phyloP scores from a whole-genome alignment of 2,113 vertebrate species.

The Vulpes lagopus region DNA sequence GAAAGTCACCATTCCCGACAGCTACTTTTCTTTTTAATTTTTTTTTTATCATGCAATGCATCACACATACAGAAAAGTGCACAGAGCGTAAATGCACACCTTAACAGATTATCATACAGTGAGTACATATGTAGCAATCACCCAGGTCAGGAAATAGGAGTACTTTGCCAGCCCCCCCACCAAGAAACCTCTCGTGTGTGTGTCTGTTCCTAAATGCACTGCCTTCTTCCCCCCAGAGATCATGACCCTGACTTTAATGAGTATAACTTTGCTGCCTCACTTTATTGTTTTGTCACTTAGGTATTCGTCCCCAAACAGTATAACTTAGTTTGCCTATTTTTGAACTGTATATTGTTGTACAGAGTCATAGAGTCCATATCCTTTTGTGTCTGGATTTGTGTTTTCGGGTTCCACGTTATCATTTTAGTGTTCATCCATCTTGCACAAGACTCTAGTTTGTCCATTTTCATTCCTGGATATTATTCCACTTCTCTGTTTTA shows the following conservation, averaged over 20 bases:
- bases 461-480: slow-evolving; percentile 22
- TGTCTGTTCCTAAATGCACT: not conserved
- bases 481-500: slow-evolving; percentile 26
- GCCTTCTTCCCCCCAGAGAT: not conserved
- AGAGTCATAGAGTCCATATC: not conserved
- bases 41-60: slow-evolving; percentile 54
- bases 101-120: slow-evolving; percentile 30
- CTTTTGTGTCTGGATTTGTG: not conserved
- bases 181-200: not conserved
- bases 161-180: not conserved
- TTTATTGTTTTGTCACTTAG: not conserved
- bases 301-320: not conserved
- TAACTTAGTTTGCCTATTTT: not conserved
- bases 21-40: slow-evolving; percentile 71
- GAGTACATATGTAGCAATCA: not conserved
- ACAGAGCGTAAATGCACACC: slow-evolving; percentile 48
- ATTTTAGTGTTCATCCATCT: not conserved
- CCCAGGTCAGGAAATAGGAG: not conserved
- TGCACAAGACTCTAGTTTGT: not conserved
- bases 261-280: not conserved
- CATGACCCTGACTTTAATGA: not conserved
- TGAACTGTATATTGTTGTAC: not conserved
- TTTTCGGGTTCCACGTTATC: not conserved
- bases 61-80: slow-evolving; percentile 59
- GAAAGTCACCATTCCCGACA: slow-evolving; percentile 66